Evolutionary conservation across 2,888 invertebrate species (phyloP), one percentile per base, ranked within the genome.

Genomic region (Megaustenia siamemsis): DNA sequence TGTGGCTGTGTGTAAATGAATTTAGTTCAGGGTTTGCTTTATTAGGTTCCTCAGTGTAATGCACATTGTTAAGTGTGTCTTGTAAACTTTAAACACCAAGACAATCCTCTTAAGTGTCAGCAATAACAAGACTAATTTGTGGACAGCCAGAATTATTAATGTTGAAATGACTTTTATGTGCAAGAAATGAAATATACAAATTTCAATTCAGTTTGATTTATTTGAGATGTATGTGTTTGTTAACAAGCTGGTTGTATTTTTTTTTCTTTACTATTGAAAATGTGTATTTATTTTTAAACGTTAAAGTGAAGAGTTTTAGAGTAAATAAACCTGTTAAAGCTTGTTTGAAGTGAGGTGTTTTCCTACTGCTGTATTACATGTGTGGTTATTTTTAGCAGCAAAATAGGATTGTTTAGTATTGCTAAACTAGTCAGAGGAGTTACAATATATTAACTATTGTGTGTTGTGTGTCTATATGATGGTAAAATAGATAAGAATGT

Each of bases 11-110:
- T 73, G 45, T n/a, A 32, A 28, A 15, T 32, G 32, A 21, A 32
- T 32, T 32, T 73, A 73, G 49, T 73, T 73, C 69, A 69, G 49
- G 73, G 49, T 24, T 43, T 73, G 4, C 28, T n/a, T 73, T 15
- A 21, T 73, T 32, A 73, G n/a, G 28, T 45, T 38, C 28, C 18
- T 28, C 1, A n/a, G 73, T 49, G 35, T 49, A 32, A n/a, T 49
- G 15, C 18, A 73, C 53, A 49, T 45, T 49, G 8, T 4, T 18
- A 21, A 3, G 43, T 43, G 21, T 45, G 28, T 73, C 8, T 28
- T 38, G 15, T 66, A 43, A 45, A 71, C 12, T 32, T 21, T 32
- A 32, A n/a, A 5, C n/a, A 5, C 12, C n/a, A n/a, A 60, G 60
- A 60, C 3, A 28, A 15, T 12, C 60, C 3, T 5, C 45, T 45